Evolutionary conservation across 2,888 invertebrate genomes (phyloP).

Genomic region (Aromia moschata): DNA sequence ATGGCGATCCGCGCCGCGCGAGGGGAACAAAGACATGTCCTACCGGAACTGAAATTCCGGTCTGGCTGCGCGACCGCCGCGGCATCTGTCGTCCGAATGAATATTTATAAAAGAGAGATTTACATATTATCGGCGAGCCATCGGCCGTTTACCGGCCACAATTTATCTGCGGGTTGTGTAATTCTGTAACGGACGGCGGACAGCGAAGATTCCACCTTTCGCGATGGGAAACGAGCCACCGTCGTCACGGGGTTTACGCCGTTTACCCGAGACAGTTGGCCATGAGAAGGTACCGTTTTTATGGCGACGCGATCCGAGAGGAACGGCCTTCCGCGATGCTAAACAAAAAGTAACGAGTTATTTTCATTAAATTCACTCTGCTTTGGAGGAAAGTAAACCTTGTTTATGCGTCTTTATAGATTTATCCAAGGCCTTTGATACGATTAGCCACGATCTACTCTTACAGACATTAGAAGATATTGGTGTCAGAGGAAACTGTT

Average conservation of each 20-base stretch:
- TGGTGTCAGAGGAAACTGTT: no score
- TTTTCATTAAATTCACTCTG: no score
- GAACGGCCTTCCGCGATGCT: background rate
- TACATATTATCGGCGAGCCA: constrained; percentile 57
- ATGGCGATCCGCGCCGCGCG: constrained; percentile 39
- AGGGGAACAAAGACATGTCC: constrained; percentile 59
- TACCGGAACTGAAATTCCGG: constrained; percentile 64
- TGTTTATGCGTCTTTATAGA: no score
- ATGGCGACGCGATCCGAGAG: constrained; percentile 31
- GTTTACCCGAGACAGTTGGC: constrained; percentile 27
- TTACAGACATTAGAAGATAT: no score
- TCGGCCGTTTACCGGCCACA: constrained; percentile 49
- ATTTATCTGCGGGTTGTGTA: constrained; percentile 52
- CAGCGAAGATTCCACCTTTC: constrained; percentile 20
- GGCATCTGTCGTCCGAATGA: constrained; percentile 58
- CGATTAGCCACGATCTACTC: no score
- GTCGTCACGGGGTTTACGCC: constrained; percentile 11
- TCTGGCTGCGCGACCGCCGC: constrained; percentile 53
- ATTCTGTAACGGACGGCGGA: constrained; percentile 43
- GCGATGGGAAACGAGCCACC: constrained; percentile 3
- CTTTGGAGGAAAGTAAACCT: no score
- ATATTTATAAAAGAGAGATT: constrained; percentile 58
- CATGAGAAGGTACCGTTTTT: constrained; percentile 41
- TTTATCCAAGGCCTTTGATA: no score
- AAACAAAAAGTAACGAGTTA: no score